Evolutionary conservation across 1,140 invertebrate species (phyloP).

Genomic region (Carposina sasakii): DNA sequence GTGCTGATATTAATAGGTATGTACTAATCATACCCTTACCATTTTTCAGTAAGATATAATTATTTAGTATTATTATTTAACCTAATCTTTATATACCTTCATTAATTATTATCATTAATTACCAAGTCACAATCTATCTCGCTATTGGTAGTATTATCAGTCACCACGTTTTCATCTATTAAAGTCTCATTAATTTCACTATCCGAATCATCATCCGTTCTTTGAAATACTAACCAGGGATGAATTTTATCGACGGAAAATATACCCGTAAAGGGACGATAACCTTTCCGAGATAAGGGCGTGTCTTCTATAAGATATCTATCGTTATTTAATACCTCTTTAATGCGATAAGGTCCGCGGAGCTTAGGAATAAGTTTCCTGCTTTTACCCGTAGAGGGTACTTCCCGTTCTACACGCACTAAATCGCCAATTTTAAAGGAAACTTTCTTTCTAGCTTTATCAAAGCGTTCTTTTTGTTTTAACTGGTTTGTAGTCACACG

Average conservation of each 20-base stretch:
- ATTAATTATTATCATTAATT: too few relatives aligned
- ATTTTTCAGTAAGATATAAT: too few relatives aligned
- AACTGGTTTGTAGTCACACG: neutral
- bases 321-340: conserved; percentile 16
- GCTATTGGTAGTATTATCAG: too few relatives aligned
- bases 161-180: too few relatives aligned
- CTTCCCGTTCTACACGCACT: conserved; percentile 2
- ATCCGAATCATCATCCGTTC: neutral
- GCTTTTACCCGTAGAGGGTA: neutral
- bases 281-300: conserved; percentile 2
- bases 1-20: too few relatives aligned
- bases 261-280: neutral
- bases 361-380: conserved; percentile 21
- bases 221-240: neutral
- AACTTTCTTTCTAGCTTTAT: neutral
- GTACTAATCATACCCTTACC: too few relatives aligned
- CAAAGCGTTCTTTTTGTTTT: neutral
- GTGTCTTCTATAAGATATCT: conserved; percentile 21
- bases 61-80: too few relatives aligned
- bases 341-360: conserved; percentile 17
- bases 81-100: too few relatives aligned
- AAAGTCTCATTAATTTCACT: too few relatives aligned
- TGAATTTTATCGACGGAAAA: conserved; percentile 6
- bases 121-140: too few relatives aligned
- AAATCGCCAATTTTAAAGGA: neutral